Base-by-base conservation (phyloP, 2,113 vertebrate species). In the Cyprinus carpio region DNA sequence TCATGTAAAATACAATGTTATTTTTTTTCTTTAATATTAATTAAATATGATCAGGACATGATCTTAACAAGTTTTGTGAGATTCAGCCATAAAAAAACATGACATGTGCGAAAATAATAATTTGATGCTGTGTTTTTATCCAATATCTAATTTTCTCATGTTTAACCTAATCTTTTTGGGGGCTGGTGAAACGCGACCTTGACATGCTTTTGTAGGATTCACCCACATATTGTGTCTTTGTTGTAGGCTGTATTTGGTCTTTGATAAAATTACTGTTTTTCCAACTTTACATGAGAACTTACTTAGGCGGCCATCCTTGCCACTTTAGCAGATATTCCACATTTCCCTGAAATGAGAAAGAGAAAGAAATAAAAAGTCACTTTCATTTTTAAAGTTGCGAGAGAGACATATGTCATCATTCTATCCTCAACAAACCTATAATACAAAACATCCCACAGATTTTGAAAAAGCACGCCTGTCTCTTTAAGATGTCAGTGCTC, bases 271-370 rank as follows among this genome's bases (percentile, higher is more conserved):
- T 0, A 81, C 40, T 2, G 11, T 10, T 77, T 10, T 56, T 1
- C 6, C 16, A 60, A 10, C n/a, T 23, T 60, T 60, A 3, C 10
- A 67, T 3, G 20, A 56, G 6, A 58, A 94, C 98, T 99, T 97
- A 99, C 98, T 99, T 99, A 85, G 95, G 97, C 29, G 98, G 93
- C 98, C 98, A 99, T 95, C 98, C 98, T 92, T 99, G 98, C 98
- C 98, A 99, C 91, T 99, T 99, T 91, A 99, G 95, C 82, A 99
- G 94, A 88, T 99, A 99, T 87, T 99, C 98, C 91, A 99, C 97
- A 92, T 97, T 97, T 88, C 98, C 98, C 98, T 99, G 91, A 67
- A 7, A 90, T 2, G 29, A 65, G 65, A 81, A 54, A 71, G 65
- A 81, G 65, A 69, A n/a, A 80, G 7, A 40, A 18, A 16, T 5